phyloP scores from a whole-genome alignment of 2,113 vertebrate genomes.

The Oenanthe oenanthe region DNA sequence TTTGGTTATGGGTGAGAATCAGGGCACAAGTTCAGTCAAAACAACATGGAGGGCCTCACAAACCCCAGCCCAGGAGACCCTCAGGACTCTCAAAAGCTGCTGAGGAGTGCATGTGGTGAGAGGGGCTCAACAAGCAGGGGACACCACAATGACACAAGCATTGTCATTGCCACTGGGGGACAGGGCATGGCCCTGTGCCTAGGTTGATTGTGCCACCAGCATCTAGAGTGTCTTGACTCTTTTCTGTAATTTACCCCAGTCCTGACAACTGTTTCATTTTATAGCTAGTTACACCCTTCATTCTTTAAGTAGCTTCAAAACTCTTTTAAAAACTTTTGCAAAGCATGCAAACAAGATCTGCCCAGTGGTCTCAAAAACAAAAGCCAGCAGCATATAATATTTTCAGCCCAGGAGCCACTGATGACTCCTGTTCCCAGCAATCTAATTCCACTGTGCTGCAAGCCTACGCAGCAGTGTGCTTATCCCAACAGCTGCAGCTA shows the following conservation, averaged over 20 bases:
- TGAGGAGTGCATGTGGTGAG: fast-evolving
- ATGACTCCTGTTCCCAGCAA: conserved; percentile 32
- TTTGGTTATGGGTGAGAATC: not conserved
- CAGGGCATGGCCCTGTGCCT: not conserved
- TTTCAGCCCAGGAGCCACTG: not conserved
- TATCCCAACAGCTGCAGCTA: conserved; percentile 29
- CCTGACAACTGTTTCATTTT: not conserved
- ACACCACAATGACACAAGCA: not conserved
- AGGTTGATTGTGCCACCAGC: not conserved
- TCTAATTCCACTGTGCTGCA: not conserved
- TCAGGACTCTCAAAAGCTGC: not conserved
- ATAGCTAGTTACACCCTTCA: not conserved
- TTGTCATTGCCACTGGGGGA: fast-evolving
- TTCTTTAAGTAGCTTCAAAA: not conserved
- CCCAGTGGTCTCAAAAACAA: not conserved
- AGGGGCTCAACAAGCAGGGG: fast-evolving
- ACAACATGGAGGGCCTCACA: not conserved
- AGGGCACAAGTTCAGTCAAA: not conserved
- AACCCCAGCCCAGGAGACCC: not conserved
- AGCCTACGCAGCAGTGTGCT: not conserved
- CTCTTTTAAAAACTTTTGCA: not conserved
- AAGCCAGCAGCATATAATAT: not conserved
- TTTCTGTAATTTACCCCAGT: not conserved
- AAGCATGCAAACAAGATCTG: not conserved
- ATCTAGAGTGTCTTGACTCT: not conserved